These are phyloP conservation scores for Apodemus sylvaticus DNA, from an alignment of 2,113 vertebrate species.

Conservation along the genomic window DNA sequence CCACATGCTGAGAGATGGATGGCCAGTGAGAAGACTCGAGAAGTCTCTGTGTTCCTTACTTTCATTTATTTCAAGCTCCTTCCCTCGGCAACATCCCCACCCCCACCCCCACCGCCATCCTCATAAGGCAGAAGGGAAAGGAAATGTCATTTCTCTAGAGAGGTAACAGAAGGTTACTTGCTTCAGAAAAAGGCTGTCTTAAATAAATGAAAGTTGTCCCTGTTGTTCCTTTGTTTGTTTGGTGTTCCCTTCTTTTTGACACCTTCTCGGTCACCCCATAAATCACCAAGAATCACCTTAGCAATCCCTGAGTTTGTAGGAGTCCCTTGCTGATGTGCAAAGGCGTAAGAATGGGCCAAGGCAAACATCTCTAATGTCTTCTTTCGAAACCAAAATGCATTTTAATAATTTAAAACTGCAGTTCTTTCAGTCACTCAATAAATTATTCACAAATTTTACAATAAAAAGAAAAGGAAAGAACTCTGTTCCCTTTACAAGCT, in stretches of 20 bases:
- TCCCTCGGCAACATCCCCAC: not conserved
- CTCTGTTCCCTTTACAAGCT: conserved; percentile 79
- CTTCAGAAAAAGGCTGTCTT: conserved; percentile 61
- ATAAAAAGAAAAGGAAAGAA: conserved; percentile 32
- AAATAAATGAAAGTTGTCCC: conserved; percentile 79
- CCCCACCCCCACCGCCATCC: not conserved
- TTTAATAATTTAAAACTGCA: conserved; percentile 84
- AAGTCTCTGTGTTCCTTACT: not conserved
- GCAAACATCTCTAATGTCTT: conserved; percentile 81
- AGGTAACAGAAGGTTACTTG: conserved; percentile 73
- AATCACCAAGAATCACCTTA: conserved; percentile 62
- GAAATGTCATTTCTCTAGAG: conserved; percentile 78
- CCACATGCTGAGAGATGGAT: not conserved
- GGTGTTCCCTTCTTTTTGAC: conserved; percentile 55
- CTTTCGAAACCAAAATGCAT: conserved; percentile 74
- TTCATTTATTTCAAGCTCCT: not conserved
- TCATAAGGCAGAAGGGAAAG: conserved; percentile 30
- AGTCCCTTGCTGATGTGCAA: conserved; percentile 19
- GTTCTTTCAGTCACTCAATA: conserved; percentile 78
- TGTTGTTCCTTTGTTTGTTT: conserved; percentile 64
- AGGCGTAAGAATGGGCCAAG: conserved; percentile 70
- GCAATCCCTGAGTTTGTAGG: conserved; percentile 43
- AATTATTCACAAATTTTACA: conserved; percentile 84
- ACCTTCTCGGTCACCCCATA: conserved; percentile 61
- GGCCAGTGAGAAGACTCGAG: not conserved